Evolutionary conservation across 2,797 vertebrate genomes (phyloP).

Genomic region (Paedocypris micromegethes): DNA sequence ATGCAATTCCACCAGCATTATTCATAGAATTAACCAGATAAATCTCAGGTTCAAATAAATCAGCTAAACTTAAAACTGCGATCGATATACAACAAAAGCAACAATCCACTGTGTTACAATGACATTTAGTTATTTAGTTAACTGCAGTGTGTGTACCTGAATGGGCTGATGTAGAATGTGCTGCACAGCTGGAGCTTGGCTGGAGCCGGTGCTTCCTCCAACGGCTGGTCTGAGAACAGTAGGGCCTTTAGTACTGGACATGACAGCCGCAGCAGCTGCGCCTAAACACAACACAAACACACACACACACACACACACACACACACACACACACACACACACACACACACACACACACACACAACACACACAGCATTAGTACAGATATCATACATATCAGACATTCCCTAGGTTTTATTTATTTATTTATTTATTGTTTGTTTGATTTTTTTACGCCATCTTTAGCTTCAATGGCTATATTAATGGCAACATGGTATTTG

Average conservation of each 20-base stretch:
- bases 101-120: too few species aligned
- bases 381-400: too few species aligned
- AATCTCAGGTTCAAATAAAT: too few species aligned
- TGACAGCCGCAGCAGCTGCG: constrained; percentile 93
- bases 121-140: not conserved
- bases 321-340: not conserved
- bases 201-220: constrained; percentile 75
- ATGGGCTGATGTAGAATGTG: constrained; percentile 96
- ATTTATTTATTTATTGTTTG: too few species aligned
- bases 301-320: not conserved
- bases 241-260: constrained; percentile 92
- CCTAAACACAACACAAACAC: constrained; percentile 63
- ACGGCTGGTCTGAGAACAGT: constrained; percentile 90
- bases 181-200: constrained; percentile 82
- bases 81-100: too few species aligned
- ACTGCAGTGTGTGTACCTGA: constrained; percentile 65
- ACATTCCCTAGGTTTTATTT: too few species aligned
- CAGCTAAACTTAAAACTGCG: too few species aligned
- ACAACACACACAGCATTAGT: not conserved
- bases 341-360: not conserved
- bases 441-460: too few species aligned
- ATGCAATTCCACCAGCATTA: too few species aligned
- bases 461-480: too few species aligned
- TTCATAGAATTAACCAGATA: too few species aligned
- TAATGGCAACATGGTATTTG: too few species aligned